phyloP scores from a whole-genome alignment of 2,888 invertebrate genomes.

The Congeria kusceri region DNA sequence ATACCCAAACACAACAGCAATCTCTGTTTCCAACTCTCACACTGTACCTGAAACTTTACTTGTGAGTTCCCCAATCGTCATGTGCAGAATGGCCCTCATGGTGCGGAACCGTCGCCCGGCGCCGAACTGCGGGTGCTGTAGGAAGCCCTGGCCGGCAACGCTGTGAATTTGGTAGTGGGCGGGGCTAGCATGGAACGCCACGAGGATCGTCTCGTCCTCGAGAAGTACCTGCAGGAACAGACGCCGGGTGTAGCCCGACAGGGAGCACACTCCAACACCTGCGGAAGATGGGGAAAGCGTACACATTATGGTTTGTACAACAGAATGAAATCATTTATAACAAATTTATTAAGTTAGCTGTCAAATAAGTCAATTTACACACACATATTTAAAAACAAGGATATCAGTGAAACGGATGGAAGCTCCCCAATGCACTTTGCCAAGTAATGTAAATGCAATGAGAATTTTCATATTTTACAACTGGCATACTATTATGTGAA shows the following conservation, averaged over 20 bases:
- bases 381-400: too few relatives aligned
- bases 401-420: too few relatives aligned
- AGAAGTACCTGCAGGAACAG: conserved; percentile 94
- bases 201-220: conserved; percentile 93
- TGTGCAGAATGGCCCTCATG: conserved; percentile 91
- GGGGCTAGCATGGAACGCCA: conserved; percentile 88
- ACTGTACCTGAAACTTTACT: conserved; percentile 87
- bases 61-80: conserved; percentile 91
- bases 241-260: conserved; percentile 95
- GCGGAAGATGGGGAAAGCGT: conserved; percentile 2
- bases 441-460: too few relatives aligned
- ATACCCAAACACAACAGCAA: too few relatives aligned
- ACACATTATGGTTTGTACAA: too few relatives aligned
- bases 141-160: conserved; percentile 69
- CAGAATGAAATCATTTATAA: too few relatives aligned
- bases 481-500: too few relatives aligned
- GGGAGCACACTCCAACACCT: conserved; percentile 71
- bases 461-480: too few relatives aligned
- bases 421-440: too few relatives aligned
- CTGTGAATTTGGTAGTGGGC: conserved; percentile 71
- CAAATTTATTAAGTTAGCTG: too few relatives aligned
- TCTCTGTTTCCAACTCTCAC: too few relatives aligned
- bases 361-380: too few relatives aligned
- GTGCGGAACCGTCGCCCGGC: conserved; percentile 91
- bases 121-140: conserved; percentile 90